phyloP scores from a whole-genome alignment of 2,888 invertebrate genomes.

The Brachylomia viminalis region DNA sequence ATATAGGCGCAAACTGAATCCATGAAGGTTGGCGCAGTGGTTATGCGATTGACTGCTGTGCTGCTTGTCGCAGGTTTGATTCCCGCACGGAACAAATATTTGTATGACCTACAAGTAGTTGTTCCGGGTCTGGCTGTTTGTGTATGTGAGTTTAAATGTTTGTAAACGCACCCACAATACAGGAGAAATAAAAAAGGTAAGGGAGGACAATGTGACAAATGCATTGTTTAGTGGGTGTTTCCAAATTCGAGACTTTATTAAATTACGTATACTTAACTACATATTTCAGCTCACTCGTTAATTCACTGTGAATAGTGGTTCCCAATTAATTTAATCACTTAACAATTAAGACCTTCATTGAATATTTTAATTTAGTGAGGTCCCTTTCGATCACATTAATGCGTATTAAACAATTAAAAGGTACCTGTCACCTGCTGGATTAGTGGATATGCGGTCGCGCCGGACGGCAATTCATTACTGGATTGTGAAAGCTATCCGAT shows the following conservation, averaged over 20 bases:
- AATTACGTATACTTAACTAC: background rate
- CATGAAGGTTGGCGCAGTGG: too few relatives aligned
- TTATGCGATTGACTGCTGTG: too few relatives aligned
- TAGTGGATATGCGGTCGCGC: conserved; percentile 69
- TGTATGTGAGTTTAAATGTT: too few relatives aligned
- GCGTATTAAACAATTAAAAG: conserved; percentile 61
- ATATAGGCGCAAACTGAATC: too few relatives aligned
- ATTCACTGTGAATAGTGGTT: conserved; percentile 3
- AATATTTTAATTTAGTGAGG: conserved; percentile 42
- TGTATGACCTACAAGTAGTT: too few relatives aligned
- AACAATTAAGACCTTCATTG: conserved; percentile 35
- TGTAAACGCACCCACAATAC: too few relatives aligned
- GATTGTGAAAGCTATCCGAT: conserved; percentile 66
- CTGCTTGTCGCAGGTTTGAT: too few relatives aligned
- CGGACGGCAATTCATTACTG: conserved; percentile 62
- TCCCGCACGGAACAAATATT: too few relatives aligned
- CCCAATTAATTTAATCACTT: conserved; percentile 2
- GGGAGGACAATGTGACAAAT: too few relatives aligned
- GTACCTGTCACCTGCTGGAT: conserved; percentile 49
- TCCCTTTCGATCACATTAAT: conserved; percentile 52
- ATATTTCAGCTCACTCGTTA: background rate
- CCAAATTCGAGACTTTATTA: background rate
- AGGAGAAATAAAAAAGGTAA: too few relatives aligned
- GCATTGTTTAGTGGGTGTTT: background rate
- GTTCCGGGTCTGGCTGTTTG: too few relatives aligned